These are phyloP conservation scores for Polymixis flavicincta DNA, from an alignment of 2,888 invertebrate species.

Conservation along the genomic window DNA sequence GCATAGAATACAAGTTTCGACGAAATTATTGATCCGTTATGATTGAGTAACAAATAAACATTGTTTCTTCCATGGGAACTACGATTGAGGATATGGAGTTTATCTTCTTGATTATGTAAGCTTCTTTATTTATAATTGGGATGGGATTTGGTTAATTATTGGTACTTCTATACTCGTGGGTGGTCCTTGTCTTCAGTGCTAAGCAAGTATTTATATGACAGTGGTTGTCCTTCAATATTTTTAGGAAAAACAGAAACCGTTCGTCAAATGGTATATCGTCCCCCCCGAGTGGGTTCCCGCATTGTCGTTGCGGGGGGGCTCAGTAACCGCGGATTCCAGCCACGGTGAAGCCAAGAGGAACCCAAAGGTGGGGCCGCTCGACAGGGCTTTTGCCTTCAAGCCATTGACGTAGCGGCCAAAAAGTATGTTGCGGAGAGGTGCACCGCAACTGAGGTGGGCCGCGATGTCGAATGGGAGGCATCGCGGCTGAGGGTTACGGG, in stretches of 20 bases:
- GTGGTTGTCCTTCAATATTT: neutral
- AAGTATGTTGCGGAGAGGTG: no score
- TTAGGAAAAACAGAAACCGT: neutral
- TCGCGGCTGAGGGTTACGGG: no score
- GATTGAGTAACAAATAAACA: slow-evolving; percentile 64
- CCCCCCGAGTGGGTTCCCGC: no score
- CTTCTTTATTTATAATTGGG: slow-evolving; percentile 31
- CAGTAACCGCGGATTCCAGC: no score
- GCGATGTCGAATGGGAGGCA: no score
- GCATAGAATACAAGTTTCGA: slow-evolving; percentile 61
- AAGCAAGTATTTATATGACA: neutral
- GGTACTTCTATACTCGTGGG: neutral
- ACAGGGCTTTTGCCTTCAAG: no score
- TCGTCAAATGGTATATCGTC: no score
- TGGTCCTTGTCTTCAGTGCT: neutral
- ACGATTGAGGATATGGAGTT: slow-evolving; percentile 34
- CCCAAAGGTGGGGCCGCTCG: no score
- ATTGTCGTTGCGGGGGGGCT: no score
- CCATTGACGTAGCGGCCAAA: no score
- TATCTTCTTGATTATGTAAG: slow-evolving; percentile 37
- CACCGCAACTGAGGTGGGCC: no score
- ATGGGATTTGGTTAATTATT: neutral
- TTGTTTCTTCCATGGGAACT: slow-evolving; percentile 63
- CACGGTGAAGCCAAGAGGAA: no score
- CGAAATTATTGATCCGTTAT: slow-evolving; percentile 69